Evolutionary conservation across 1,140 invertebrate species (phyloP).

Genomic region (Scylla paramamosain): DNA sequence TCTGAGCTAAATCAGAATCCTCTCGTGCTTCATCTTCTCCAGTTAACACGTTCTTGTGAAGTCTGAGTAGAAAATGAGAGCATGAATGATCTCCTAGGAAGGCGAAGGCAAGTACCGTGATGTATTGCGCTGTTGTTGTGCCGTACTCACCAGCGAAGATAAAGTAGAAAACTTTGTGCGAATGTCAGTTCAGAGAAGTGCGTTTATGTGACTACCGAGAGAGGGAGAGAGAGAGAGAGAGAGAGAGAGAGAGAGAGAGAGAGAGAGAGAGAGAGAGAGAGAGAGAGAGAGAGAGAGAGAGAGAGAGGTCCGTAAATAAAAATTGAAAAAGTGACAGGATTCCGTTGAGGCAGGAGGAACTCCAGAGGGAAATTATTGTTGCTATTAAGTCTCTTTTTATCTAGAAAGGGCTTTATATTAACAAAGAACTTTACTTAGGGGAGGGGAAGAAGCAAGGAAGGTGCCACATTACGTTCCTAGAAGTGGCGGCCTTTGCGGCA

Average conservation of each 20-base stretch:
- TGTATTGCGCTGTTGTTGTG: neutral
- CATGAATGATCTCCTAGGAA: neutral
- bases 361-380: no score
- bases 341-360: no score
- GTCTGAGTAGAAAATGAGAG: conserved; percentile 10
- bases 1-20: neutral
- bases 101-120: neutral
- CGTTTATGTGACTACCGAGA: neutral
- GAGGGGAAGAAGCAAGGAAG: no score
- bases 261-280: conserved; percentile 20
- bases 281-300: conserved; percentile 18
- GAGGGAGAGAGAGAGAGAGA: conserved; percentile 19
- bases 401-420: no score
- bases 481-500: no score
- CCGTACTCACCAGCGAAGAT: neutral
- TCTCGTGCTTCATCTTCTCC: neutral
- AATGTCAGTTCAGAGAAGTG: neutral
- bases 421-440: no score
- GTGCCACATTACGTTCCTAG: no score
- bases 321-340: no score
- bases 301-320: neutral
- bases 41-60: conserved; percentile 4
- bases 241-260: conserved; percentile 20
- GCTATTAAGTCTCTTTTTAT: no score
- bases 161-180: neutral